Evolutionary conservation across 1,140 invertebrate genomes (phyloP).

Genomic region (Macrocentrus cingulum): DNA sequence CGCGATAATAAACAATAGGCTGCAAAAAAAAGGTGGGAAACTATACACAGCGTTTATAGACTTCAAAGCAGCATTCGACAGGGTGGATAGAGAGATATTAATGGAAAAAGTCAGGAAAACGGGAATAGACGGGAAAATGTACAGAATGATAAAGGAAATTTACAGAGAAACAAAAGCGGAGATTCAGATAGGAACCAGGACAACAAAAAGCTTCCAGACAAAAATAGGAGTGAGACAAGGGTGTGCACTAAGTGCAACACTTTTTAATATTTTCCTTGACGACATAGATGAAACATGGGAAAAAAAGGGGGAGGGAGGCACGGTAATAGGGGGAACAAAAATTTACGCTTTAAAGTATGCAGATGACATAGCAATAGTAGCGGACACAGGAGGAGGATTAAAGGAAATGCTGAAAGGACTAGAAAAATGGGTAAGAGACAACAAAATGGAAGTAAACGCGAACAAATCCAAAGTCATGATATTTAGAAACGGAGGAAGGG

Average conservation of each 20-base stretch:
- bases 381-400: not conserved
- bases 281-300: slow-evolving; percentile 19
- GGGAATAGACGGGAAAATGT: slow-evolving; percentile 11
- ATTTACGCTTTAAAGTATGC: not conserved
- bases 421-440: not conserved
- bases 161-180: slow-evolving; percentile 5
- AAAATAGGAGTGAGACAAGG: slow-evolving; percentile 20
- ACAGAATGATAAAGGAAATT: slow-evolving; percentile 2
- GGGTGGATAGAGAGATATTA: slow-evolving; percentile 8
- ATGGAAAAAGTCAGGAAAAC: slow-evolving; percentile 2
- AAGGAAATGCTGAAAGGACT: not conserved
- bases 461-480: not conserved
- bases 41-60: slow-evolving; percentile 20
- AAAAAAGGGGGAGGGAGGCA: not conserved
- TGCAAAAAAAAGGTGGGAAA: slow-evolving; percentile 13
- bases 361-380: not conserved
- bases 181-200: not conserved
- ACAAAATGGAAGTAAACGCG: not conserved
- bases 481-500: not conserved
- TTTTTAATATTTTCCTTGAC: slow-evolving; percentile 23
- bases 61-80: slow-evolving; percentile 15
- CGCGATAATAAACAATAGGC: slow-evolving; percentile 18
- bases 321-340: not conserved
- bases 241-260: slow-evolving; percentile 21
- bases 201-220: slow-evolving; percentile 11